Conservation (phyloP, 2,113 vertebrate genomes). For the Numenius arquata region DNA sequence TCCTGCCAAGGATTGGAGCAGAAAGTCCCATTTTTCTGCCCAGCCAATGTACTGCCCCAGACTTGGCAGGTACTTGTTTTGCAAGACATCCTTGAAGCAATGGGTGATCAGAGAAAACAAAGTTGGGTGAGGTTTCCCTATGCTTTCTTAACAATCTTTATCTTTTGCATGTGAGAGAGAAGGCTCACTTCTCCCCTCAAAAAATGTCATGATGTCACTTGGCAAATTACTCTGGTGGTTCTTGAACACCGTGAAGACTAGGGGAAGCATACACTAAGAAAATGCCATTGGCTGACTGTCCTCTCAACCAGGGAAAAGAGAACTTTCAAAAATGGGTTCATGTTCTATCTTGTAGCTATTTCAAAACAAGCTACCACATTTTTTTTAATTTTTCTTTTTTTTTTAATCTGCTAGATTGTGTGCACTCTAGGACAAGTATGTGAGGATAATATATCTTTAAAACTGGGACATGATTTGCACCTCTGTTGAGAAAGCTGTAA, state of each 20-base stretch:
- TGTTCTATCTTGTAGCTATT: background rate
- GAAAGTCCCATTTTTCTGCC: background rate
- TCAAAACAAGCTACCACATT: background rate
- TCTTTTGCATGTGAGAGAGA: background rate
- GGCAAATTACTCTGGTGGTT: background rate
- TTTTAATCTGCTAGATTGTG: background rate
- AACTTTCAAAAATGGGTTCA: background rate
- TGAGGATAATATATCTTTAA: background rate
- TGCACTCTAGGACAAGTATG: background rate
- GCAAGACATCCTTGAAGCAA: background rate
- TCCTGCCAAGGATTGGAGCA: background rate
- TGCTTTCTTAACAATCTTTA: background rate
- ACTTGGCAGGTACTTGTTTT: background rate
- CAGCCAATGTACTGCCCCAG: background rate
- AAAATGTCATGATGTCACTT: rapidly evolving
- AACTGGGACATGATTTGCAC: background rate
- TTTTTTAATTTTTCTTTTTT: background rate
- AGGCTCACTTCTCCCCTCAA: background rate
- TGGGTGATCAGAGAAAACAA: background rate
- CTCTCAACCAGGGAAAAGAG: background rate
- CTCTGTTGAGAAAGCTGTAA: background rate
- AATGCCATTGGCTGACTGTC: background rate
- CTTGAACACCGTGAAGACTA: background rate
- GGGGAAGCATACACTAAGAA: background rate
- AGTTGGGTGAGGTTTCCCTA: background rate